A percentile compares a stretch with the other conserved stretches of the same genome.
Evolutionary conservation across 2,888 invertebrate species (phyloP).

Genomic region (Salticus scenicus): DNA sequence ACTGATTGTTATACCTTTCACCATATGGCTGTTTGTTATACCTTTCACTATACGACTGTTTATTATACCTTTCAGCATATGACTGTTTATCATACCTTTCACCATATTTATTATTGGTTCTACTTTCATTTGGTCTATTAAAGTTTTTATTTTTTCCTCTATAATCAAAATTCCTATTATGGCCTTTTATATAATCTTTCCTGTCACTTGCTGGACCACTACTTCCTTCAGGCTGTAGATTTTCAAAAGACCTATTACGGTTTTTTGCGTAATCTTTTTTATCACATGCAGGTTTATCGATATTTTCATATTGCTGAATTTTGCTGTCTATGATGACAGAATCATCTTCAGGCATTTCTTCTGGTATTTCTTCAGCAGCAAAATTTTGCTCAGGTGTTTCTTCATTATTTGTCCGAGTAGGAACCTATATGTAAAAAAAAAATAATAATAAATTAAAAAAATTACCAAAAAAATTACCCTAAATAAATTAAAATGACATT

Average conservation of each 20-base stretch:
- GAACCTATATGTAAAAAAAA: neutral
- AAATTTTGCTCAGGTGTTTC: neutral
- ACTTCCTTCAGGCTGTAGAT: neutral
- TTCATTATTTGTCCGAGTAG: neutral
- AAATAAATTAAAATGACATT: no score
- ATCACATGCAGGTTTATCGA: no score
- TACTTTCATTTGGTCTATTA: neutral
- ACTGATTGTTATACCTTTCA: no score
- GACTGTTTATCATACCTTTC: neutral
- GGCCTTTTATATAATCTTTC: neutral
- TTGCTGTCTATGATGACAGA: no score
- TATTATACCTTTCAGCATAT: no score
- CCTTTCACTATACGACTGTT: no score
- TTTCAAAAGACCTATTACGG: neutral
- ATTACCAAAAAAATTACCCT: no score
- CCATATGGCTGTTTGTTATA: no score
- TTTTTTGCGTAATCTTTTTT: no score
- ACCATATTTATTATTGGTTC: slow-evolving; percentile 20
- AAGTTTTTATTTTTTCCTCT: neutral
- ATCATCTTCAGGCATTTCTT: no score
- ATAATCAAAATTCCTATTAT: neutral
- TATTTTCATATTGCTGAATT: no score
- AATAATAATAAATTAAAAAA: no score
- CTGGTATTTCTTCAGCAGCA: neutral
- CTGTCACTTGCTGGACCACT: neutral